Evolutionary conservation across 2,797 vertebrate species (phyloP).

Genomic region (Mareca strepera): DNA sequence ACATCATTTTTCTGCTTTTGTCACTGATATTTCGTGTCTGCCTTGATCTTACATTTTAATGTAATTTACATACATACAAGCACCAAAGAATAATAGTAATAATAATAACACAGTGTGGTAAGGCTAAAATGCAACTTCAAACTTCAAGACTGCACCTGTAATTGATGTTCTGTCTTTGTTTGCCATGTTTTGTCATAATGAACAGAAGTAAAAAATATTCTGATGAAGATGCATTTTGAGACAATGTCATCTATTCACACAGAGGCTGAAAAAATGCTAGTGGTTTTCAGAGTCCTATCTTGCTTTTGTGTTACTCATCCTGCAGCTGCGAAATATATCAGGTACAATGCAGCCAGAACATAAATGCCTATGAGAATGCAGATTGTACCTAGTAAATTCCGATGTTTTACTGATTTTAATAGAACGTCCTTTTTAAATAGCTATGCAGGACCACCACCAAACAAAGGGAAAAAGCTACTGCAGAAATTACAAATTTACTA

Average conservation of each 20-base stretch:
- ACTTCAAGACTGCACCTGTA: background rate
- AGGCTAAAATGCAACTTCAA: background rate
- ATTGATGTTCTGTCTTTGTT: slow-evolving; percentile 9
- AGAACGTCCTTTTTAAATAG: slow-evolving; percentile 1
- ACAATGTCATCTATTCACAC: background rate
- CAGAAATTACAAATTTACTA: background rate
- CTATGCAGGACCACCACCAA: background rate
- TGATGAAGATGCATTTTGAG: background rate
- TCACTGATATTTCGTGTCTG: background rate
- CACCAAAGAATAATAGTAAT: background rate
- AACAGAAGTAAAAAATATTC: background rate
- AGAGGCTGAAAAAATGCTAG: background rate
- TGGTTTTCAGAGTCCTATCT: background rate
- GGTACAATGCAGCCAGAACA: background rate
- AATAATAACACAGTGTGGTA: background rate
- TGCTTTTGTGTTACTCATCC: background rate
- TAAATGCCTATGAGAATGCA: background rate
- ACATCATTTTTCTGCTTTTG: slow-evolving; percentile 46
- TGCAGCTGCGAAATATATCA: background rate
- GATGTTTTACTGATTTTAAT: background rate
- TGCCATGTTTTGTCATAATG: background rate
- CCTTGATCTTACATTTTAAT: slow-evolving; percentile 35
- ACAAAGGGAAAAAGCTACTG: background rate
- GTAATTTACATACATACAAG: slow-evolving; percentile 18
- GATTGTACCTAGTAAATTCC: background rate